Conservation (phyloP, 2,797 vertebrate genomes). For the Podarcis lilfordi region DNA sequence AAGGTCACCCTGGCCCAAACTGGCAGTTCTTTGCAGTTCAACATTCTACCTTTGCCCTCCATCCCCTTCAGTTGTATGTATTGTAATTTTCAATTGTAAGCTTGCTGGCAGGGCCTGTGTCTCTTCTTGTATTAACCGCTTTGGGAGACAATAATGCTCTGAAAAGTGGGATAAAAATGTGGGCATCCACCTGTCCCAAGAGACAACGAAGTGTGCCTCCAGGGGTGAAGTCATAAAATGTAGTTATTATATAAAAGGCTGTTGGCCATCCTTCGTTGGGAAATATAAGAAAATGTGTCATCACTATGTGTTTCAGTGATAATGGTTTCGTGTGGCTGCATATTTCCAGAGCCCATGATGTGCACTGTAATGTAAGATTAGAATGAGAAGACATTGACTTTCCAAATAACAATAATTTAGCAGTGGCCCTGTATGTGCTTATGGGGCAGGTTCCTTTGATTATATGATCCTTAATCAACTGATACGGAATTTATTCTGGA, state of each 20-base stretch:
- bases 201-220: too few relatives aligned
- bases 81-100: too few relatives aligned
- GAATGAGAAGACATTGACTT: not conserved
- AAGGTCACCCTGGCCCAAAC: too few relatives aligned
- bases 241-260: not conserved
- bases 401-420: not conserved
- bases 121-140: too few relatives aligned
- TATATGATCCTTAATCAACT: not conserved
- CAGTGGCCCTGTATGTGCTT: not conserved
- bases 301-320: not conserved
- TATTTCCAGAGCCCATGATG: not conserved
- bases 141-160: too few relatives aligned
- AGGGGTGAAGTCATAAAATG: too few relatives aligned
- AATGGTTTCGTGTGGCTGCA: not conserved
- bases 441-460: not conserved
- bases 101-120: too few relatives aligned
- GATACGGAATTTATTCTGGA: not conserved
- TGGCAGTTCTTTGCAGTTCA: too few relatives aligned
- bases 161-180: too few relatives aligned
- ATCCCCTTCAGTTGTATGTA: too few relatives aligned
- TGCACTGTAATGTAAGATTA: not conserved
- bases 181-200: too few relatives aligned
- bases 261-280: not conserved
- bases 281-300: not conserved
- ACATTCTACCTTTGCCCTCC: too few relatives aligned